Conservation (phyloP, 1,140 invertebrate genomes). For the Aphaenogaster ashmeadi region DNA sequence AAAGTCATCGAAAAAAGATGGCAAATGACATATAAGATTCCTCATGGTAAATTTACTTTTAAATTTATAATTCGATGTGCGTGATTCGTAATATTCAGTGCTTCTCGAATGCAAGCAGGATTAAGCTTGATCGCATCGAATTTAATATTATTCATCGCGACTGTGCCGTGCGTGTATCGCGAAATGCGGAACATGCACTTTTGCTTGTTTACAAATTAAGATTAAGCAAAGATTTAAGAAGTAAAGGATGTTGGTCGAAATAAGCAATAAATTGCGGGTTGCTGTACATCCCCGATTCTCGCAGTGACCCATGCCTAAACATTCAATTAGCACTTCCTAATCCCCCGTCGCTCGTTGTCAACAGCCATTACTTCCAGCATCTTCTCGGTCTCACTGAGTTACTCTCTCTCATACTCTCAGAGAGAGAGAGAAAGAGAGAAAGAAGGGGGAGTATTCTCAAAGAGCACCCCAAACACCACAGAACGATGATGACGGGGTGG, state of each 20-base stretch:
- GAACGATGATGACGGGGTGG: slow-evolving; percentile 57
- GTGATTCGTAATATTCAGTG: not conserved
- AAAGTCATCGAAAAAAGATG: not conserved
- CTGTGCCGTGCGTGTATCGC: not conserved
- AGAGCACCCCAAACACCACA: slow-evolving; percentile 60
- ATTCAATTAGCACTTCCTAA: slow-evolving; percentile 88
- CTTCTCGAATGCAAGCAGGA: not conserved
- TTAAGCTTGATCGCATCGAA: not conserved
- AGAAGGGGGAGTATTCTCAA: slow-evolving; percentile 52
- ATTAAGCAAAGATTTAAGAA: not conserved
- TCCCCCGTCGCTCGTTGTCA: slow-evolving; percentile 84
- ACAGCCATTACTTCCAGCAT: slow-evolving; percentile 88
- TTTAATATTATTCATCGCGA: not conserved
- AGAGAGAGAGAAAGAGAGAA: slow-evolving; percentile 19
- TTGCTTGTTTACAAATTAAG: not conserved
- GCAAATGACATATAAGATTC: not conserved
- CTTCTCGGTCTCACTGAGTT: slow-evolving; percentile 78
- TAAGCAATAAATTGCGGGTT: slow-evolving; percentile 68
- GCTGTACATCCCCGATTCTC: not conserved
- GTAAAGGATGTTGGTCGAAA: slow-evolving; percentile 16
- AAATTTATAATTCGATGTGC: not conserved
- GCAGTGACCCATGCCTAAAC: slow-evolving; percentile 81
- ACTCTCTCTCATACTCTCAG: slow-evolving; percentile 54
- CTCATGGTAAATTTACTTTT: not conserved
- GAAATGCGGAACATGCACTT: not conserved